These are phyloP conservation scores for Psammodynastes pulverulentus DNA, from an alignment of 2,113 vertebrate species.

Conservation along the genomic window DNA sequence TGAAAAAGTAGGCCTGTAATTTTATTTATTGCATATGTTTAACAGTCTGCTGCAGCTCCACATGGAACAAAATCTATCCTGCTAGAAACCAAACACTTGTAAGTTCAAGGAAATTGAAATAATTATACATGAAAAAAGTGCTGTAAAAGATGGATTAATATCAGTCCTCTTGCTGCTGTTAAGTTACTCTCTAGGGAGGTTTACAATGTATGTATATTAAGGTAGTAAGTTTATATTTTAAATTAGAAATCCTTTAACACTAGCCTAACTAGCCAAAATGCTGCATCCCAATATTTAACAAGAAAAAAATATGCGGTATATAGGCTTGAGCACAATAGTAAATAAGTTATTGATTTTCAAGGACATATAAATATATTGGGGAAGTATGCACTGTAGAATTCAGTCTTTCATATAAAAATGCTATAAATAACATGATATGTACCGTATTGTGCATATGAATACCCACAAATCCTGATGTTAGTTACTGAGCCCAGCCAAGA, in stretches of 20 bases:
- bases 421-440: slow-evolving; percentile 54
- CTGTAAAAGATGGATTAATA: not conserved
- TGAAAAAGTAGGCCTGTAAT: slow-evolving; percentile 54
- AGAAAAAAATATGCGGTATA: not conserved
- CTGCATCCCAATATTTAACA: not conserved
- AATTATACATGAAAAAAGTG: not conserved
- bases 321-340: not conserved
- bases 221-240: not conserved
- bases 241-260: not conserved
- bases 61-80: not conserved
- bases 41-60: not conserved
- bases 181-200: not conserved
- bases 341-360: not conserved
- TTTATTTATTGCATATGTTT: slow-evolving; percentile 8
- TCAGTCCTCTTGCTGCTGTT: not conserved
- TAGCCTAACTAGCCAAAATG: not conserved
- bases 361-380: not conserved
- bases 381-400: not conserved
- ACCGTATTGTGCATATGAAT: slow-evolving; percentile 45
- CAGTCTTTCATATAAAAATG: slow-evolving; percentile 12
- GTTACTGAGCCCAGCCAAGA: slow-evolving; percentile 27
- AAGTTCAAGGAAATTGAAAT: not conserved
- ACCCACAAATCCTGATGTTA: slow-evolving; percentile 23
- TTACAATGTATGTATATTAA: not conserved
- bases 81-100: not conserved